Evolutionary conservation across 2,888 invertebrate species (phyloP), one percentile per base, ranked within the genome.

Genomic region (Patella pellucida): DNA sequence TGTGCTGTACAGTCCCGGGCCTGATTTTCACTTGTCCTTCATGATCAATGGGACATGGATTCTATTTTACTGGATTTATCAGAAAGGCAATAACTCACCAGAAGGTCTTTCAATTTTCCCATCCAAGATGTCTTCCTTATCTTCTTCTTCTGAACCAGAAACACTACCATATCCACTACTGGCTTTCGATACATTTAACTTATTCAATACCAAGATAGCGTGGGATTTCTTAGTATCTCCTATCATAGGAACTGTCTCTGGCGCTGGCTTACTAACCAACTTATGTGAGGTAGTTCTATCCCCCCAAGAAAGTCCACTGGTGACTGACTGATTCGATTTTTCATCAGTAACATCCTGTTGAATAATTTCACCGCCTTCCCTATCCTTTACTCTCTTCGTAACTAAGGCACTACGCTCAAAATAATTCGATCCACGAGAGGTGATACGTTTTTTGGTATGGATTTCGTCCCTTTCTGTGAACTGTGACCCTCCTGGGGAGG

Each of bases 361-460:
- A 14, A 86, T 82, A 11, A 82, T 77, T 76, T 86, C 85, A n/a
- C 78, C 73, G 0, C 87, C 87, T 54, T 81, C 82, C 5, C 76
- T 71, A 69, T 85, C 82, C 51, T 70, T 74, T 67, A 79, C 81
- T 19, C 75, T 79, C 68, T 81, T 80, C 14, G 84, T 80, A 52
- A 83, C 82, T 50, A 82, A 81, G 41, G 83, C 78, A 74, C 83
- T 85, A 27, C 84, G 77, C 54, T 83, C 79, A 72, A 83, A 86
- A 76, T 88, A 88, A 70, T 86, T 83, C 1, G 87, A 87, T 9
- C 88, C 88, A 50, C 86, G 78, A 12, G 85, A 82, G 15, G 87
- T 88, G 51, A 87, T 69, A 77, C 84, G 85, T 56, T 82, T 81
- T 41, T 83, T 82, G 9, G 86, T 85, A 69, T 84, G 83, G 27